Evolutionary conservation across 2,797 vertebrate genomes (phyloP).

Genomic region (Cyprinodon diabolis): DNA sequence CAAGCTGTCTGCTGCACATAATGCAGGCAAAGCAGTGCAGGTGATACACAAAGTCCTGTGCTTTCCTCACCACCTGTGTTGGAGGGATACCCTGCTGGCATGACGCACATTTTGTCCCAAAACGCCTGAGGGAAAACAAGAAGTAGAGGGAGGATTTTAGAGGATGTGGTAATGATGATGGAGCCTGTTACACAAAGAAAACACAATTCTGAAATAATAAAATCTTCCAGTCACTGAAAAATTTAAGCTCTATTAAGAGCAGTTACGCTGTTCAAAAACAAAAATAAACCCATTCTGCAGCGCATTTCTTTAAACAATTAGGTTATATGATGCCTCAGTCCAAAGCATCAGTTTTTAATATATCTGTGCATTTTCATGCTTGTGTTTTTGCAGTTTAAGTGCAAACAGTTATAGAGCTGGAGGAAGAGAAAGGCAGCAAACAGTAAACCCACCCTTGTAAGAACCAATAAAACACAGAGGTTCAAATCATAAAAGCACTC

Average conservation of each 20-base stretch:
- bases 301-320: constrained; percentile 67
- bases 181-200: constrained; percentile 59
- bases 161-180: constrained; percentile 36
- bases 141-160: constrained; percentile 37
- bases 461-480: constrained; percentile 78
- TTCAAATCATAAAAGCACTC: constrained; percentile 74
- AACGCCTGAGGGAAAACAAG: constrained; percentile 83
- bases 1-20: constrained; percentile 96
- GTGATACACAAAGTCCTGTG: constrained; percentile 98
- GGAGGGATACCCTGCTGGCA: constrained; percentile 98
- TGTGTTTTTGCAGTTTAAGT: constrained; percentile 69
- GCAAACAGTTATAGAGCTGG: constrained; percentile 41
- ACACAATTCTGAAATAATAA: constrained; percentile 53
- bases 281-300: constrained; percentile 58
- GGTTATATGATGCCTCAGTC: constrained; percentile 77
- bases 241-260: constrained; percentile 42
- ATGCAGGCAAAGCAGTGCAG: constrained; percentile 97
- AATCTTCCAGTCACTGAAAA: constrained; percentile 44
- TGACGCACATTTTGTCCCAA: constrained; percentile 97
- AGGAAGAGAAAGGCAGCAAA: constrained; percentile 49
- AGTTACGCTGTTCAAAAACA: constrained; percentile 48
- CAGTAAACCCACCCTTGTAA: constrained; percentile 72
- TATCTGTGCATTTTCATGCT: constrained; percentile 58
- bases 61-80: constrained; percentile 97
- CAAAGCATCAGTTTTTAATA: constrained; percentile 31